Conservation (phyloP, 2,113 vertebrate genomes). For the Campylorhamphus procurvoides region DNA sequence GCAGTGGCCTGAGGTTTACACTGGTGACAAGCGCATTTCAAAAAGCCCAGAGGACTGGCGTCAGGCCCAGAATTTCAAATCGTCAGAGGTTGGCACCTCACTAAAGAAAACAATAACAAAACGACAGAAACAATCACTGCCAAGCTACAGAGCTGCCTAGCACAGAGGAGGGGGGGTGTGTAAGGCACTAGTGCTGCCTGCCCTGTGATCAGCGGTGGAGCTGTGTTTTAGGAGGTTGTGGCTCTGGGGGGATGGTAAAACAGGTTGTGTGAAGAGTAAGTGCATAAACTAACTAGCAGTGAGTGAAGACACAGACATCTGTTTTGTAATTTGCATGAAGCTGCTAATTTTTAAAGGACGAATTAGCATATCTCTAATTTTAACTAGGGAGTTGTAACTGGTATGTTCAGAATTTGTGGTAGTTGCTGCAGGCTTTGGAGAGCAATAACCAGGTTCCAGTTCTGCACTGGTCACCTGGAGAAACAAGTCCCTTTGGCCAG, state of each 20-base stretch:
- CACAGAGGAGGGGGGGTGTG: neutral
- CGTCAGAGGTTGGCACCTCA: neutral
- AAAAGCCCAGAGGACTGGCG: neutral
- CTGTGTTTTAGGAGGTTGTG: neutral
- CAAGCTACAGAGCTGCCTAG: neutral
- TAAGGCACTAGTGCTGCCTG: neutral
- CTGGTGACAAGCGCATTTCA: neutral
- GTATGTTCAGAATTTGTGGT: neutral
- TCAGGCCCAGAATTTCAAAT: neutral
- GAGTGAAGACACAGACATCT: neutral
- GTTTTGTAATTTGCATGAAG: slow-evolving; percentile 8
- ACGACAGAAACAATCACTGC: neutral
- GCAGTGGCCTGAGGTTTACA: neutral
- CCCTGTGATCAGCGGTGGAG: neutral
- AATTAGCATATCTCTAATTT: slow-evolving; percentile 45
- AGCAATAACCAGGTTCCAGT: neutral
- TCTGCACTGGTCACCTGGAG: neutral
- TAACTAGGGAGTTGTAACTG: neutral
- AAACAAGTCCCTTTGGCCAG: neutral
- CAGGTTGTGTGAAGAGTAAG: neutral
- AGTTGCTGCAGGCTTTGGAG: neutral
- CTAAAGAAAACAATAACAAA: slow-evolving; percentile 5
- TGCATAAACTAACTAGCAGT: neutral
- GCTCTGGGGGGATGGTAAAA: neutral
- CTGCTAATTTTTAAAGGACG: slow-evolving; percentile 28